These are phyloP conservation scores for Lepus europaeus DNA, from an alignment of 2,113 vertebrate genomes.

Conservation along the genomic window DNA sequence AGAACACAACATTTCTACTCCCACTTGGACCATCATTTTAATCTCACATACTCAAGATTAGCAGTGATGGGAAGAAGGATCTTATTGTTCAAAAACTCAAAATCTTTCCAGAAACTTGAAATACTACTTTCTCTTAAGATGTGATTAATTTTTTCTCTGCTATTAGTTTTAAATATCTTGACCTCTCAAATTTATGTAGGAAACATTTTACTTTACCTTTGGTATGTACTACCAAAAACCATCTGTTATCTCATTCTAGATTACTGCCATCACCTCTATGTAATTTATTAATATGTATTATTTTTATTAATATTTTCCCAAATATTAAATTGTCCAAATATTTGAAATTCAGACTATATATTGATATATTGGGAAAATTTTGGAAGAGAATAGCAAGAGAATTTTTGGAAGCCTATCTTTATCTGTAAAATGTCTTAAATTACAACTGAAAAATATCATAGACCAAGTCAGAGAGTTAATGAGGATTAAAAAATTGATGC, in stretches of 20 bases:
- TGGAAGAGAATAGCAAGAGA: background rate
- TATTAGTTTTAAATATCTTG: slow-evolving; percentile 31
- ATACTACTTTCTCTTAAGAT: background rate
- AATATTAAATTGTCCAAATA: slow-evolving; percentile 38
- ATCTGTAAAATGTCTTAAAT: background rate
- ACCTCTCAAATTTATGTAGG: background rate
- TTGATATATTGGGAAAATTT: slow-evolving; percentile 22
- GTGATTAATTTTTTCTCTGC: background rate
- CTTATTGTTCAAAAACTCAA: background rate
- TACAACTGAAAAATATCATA: background rate
- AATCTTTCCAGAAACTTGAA: background rate
- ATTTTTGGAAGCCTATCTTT: background rate
- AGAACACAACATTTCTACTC: background rate
- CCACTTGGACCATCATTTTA: background rate
- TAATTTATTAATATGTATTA: background rate
- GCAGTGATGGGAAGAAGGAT: background rate
- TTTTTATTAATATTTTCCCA: background rate
- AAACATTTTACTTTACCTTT: slow-evolving; percentile 16
- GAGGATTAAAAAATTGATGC: background rate
- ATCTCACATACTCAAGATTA: background rate
- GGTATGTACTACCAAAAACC: background rate
- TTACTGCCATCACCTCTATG: background rate
- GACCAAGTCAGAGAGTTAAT: background rate
- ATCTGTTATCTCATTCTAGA: background rate
- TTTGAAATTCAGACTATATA: slow-evolving; percentile 39